Percentiles rank a stretch among this genome's conserved stretches.
Conservation (phyloP, 1,140 invertebrate genomes). For the Cyclargus thomasi region DNA sequence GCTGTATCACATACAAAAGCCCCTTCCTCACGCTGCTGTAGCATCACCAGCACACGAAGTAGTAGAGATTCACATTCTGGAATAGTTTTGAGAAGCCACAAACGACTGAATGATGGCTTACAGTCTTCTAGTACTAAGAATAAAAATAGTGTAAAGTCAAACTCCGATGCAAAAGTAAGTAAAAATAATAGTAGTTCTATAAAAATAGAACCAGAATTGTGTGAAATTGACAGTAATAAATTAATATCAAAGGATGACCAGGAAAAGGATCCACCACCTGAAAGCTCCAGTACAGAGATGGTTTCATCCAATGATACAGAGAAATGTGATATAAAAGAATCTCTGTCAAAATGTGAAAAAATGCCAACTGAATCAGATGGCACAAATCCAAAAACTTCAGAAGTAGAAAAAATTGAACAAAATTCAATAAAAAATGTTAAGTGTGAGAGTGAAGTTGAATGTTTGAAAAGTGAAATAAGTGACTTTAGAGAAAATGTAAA, state of each 20-base stretch:
- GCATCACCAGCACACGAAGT: slow-evolving; percentile 61
- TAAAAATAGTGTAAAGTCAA: slow-evolving; percentile 44
- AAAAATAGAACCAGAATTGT: slow-evolving; percentile 50
- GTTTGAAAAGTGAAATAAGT: slow-evolving; percentile 64
- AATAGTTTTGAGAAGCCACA: slow-evolving; percentile 79
- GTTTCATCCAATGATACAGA: slow-evolving; percentile 32
- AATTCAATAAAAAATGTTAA: slow-evolving; percentile 42
- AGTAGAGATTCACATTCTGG: slow-evolving; percentile 68
- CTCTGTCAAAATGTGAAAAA: slow-evolving; percentile 44
- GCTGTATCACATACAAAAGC: slow-evolving; percentile 36
- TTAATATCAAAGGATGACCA: slow-evolving; percentile 40
- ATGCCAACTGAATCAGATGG: slow-evolving; percentile 29
- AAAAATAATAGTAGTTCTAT: slow-evolving; percentile 42
- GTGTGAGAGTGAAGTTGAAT: slow-evolving; percentile 50
- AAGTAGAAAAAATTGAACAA: slow-evolving; percentile 39
- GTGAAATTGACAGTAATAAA: slow-evolving; percentile 40
- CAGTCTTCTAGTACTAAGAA: slow-evolving; percentile 47
- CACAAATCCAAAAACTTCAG: slow-evolving; percentile 35
- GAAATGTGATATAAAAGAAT: slow-evolving; percentile 59
- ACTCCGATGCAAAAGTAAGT: slow-evolving; percentile 42
- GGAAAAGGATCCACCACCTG: slow-evolving; percentile 32
- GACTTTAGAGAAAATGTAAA: slow-evolving; percentile 72
- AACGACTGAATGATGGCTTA: slow-evolving; percentile 58
- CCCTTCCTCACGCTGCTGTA: slow-evolving; percentile 52
- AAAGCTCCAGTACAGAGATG: slow-evolving; percentile 33